Base-by-base conservation (phyloP, 1,140 invertebrate genomes). In the Whitmania pigra region DNA sequence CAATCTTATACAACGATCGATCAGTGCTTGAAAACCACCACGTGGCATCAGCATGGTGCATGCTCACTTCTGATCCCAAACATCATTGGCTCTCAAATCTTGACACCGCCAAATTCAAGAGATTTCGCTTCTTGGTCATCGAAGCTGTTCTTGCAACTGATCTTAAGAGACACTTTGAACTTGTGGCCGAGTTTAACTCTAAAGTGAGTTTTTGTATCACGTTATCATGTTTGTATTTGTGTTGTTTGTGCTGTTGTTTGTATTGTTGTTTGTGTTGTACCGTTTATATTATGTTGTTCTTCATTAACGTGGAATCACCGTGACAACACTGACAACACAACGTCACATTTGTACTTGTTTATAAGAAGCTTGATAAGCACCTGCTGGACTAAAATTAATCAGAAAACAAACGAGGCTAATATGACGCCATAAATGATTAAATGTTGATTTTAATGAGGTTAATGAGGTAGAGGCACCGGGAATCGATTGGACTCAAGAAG, bases 111-210 rank as follows among this genome's bases (percentile, higher is more conserved):
- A 36, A 68, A 29, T 68, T 68, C 67, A 68, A 40, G 17, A 68
- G 67, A 25, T 85, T 86, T 77, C 79, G 85, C 20, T 86, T 82
- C 76, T 77, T 86, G 53, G 83, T 86, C 29, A 85, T 87, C 67
- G 86, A 87, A 77, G 83, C 85, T n/a, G 86, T 87, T 74, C 78
- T 87, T 17, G 86, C 87, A 11, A 87, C 86, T 5, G 87, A 87
- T 77, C 79, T 87, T 29, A 87, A 87, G 76, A 78, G 85, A 72
- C 87, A 87, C 77, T 87, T 87, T 80, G 86, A 87, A 77, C 85
- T 86, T 73, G 75, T 86, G 27, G 83, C 84, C 18, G 85, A 86
- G 73, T 83, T 83, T 74, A 82, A 81, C 77, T 77, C 80, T 11
- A 83, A 81, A 77, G 82, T 82, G 25, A 68, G 27, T 6, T 2